phyloP scores from a whole-genome alignment of 1,140 invertebrate species.

The Bombus polaris region DNA sequence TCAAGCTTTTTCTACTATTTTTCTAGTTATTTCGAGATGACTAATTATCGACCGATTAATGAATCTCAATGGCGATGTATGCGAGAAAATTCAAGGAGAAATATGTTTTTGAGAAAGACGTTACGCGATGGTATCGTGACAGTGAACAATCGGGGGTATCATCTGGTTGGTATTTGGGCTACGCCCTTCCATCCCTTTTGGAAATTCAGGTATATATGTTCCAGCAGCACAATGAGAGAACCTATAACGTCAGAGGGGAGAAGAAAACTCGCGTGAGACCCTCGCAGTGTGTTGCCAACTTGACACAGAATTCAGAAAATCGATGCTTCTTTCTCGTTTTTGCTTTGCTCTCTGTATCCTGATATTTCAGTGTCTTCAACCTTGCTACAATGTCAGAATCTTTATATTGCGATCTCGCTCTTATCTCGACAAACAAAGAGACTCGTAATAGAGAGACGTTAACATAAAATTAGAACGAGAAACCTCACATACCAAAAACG shows the following conservation, averaged over 20 bases:
- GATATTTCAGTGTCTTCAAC: background rate
- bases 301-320: conserved; percentile 3
- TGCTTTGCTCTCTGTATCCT: background rate
- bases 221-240: background rate
- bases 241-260: no score
- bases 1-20: background rate
- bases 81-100: background rate
- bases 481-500: no score
- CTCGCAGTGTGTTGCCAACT: background rate
- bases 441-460: background rate
- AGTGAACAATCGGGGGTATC: conserved; percentile 2
- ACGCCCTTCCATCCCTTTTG: conserved; percentile 28
- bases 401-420: background rate
- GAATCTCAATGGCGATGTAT: background rate
- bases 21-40: background rate
- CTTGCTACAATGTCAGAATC: background rate
- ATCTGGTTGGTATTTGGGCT: conserved; percentile 17
- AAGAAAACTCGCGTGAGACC: background rate
- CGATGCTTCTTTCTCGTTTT: background rate
- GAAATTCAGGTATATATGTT: conserved; percentile 28
- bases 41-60: background rate
- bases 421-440: background rate
- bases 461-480: no score
- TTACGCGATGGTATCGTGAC: background rate
- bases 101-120: background rate